Evolutionary conservation across 2,888 invertebrate genomes (phyloP), one percentile per base, ranked within the genome.

Genomic region (Tinea semifulvella): DNA sequence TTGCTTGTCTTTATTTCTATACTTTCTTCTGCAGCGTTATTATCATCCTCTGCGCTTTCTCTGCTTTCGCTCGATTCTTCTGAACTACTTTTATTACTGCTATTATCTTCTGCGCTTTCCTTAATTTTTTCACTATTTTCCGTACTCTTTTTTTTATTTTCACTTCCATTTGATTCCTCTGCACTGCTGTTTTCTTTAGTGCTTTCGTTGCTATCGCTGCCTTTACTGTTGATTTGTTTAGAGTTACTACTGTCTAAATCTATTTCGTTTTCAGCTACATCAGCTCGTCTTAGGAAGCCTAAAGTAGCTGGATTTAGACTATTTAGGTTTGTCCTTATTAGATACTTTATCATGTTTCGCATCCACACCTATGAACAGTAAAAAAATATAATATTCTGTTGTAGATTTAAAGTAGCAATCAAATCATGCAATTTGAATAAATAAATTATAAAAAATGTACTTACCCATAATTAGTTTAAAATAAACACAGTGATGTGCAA

Each of bases 241-340:
- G 36, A 2, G 8, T 36, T 18, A 14, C 14, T 17, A 2, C 18
- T 18, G 18, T 44, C 44, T 14, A 44, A 11, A 19, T 35, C 35
- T 19, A 40, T 40, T 27, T 50, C 51, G 27, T 49, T 52, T 4
- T 51, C 49, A 3, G 53, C 53, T 36, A 45, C 47, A 18, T 50
- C 46, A 11, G 13, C 11, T 2, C 40, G 20, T 40, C 19, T 20
- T 11, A 22, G 11, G 13, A 40, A 22, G 63, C 63, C 58, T 20
- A 66, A 59, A 5, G 61, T 55, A 1, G 66, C 56, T 19, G 58
- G 63, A 44, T 65, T 70, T 13, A 64, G 46, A 14, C 54, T 54
- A 18, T 3, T 2, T 2, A 48, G 36, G 26, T 48, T 48, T 14
- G 50, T 43, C 14, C 47, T 44, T 1, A 46, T 39, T 13, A 52